phyloP scores from a whole-genome alignment of 2,797 vertebrate genomes.

The Microhierax caerulescens region DNA sequence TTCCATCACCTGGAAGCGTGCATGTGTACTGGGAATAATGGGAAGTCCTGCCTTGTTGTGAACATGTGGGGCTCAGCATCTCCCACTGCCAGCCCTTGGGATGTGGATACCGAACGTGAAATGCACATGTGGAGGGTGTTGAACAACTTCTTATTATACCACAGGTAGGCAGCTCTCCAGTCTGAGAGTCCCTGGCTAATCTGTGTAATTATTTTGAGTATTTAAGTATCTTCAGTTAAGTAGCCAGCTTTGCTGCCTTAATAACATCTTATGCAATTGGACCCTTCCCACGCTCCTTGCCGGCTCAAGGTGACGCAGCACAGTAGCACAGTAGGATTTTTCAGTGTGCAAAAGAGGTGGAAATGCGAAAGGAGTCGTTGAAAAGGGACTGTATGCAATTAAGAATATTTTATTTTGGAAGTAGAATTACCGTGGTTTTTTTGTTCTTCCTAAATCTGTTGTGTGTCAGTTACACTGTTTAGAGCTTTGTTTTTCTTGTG shows the following conservation, averaged over 20 bases:
- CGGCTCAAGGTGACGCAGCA: fast-evolving
- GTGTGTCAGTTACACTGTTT: background rate
- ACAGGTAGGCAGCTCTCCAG: background rate
- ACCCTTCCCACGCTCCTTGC: constrained; percentile 16
- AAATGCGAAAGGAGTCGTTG: background rate
- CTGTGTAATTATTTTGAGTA: constrained; percentile 37
- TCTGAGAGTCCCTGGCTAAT: background rate
- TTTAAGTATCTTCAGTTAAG: constrained; percentile 51
- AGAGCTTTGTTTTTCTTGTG: background rate
- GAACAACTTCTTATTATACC: background rate
- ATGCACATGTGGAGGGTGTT: background rate
- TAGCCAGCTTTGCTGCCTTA: constrained; percentile 42
- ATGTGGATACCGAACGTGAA: fast-evolving
- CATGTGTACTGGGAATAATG: background rate
- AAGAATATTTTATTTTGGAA: background rate
- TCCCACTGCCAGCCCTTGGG: background rate
- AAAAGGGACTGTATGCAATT: background rate
- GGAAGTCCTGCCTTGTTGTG: background rate
- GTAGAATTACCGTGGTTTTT: background rate
- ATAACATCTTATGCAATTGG: constrained; percentile 12
- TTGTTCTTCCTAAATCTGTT: background rate
- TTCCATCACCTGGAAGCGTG: fast-evolving
- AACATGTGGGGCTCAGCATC: background rate
- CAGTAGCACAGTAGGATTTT: too few species aligned
- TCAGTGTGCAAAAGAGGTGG: background rate